phyloP scores from a whole-genome alignment of 1,140 invertebrate genomes.

The Drosophila triauraria region DNA sequence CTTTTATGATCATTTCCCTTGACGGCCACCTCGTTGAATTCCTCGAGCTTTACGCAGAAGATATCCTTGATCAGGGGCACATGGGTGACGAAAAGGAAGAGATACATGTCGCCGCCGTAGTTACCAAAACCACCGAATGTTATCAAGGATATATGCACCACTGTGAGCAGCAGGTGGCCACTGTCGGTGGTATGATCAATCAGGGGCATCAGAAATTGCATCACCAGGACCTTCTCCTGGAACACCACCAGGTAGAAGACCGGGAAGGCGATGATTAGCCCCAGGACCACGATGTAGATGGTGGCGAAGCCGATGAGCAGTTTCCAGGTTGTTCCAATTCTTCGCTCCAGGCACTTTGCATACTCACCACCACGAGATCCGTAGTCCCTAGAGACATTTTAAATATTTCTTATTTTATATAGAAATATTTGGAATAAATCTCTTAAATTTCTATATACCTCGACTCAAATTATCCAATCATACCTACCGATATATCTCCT shows the following conservation, averaged over 20 bases:
- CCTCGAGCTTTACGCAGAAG: conserved; percentile 44
- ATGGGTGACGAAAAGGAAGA: conserved; percentile 61
- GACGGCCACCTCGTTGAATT: conserved; percentile 48
- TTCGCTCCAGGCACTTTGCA: conserved; percentile 31
- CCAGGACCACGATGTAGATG: conserved; percentile 5
- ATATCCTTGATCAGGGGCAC: conserved; percentile 63
- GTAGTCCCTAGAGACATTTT: conserved; percentile 31
- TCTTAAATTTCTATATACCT: too few species aligned
- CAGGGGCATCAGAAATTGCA: conserved; percentile 65
- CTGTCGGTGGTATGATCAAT: conserved; percentile 42
- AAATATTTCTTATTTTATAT: too few species aligned
- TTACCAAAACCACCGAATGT: conserved; percentile 60
- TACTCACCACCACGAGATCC: conserved; percentile 46
- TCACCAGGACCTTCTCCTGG: conserved; percentile 41
- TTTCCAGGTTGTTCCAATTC: conserved; percentile 48
- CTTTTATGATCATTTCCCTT: neutral
- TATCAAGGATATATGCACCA: conserved; percentile 31
- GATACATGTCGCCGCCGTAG: conserved; percentile 70
- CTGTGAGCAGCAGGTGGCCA: conserved; percentile 45
- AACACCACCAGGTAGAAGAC: conserved; percentile 36
- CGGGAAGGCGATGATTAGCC: conserved; percentile 33
- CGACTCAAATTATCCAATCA: too few species aligned
- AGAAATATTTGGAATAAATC: too few species aligned
- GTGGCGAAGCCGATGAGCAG: conserved; percentile 36
- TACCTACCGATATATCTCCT: conserved; percentile 43